phyloP scores from a whole-genome alignment of 2,888 invertebrate genomes.

The Acanthacorydalis orientalis region DNA sequence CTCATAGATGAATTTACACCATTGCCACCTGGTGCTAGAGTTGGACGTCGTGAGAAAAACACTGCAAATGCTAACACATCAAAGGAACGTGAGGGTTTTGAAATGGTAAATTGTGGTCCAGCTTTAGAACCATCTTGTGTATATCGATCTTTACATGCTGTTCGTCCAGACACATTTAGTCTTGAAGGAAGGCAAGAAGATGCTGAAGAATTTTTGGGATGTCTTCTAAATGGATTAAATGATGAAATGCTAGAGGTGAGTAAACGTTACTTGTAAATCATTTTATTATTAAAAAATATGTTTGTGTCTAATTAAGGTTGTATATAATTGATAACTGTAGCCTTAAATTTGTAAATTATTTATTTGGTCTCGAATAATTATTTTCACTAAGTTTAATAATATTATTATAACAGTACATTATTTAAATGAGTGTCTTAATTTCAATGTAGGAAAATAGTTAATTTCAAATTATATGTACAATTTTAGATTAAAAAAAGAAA shows the following conservation, averaged over 20 bases:
- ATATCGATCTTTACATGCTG: constrained; percentile 65
- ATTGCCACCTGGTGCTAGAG: constrained; percentile 36
- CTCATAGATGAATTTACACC: constrained; percentile 64
- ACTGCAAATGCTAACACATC: constrained; percentile 17
- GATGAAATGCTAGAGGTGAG: constrained; percentile 89
- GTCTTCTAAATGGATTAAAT: constrained; percentile 81
- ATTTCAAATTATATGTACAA: too few relatives aligned
- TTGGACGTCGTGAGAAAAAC: constrained; percentile 28
- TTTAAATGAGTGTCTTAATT: too few relatives aligned
- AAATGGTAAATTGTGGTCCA: constrained; percentile 44
- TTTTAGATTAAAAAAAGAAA: too few relatives aligned
- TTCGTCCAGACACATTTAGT: constrained; percentile 47
- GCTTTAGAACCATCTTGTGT: constrained; percentile 83
- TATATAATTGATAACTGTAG: too few relatives aligned
- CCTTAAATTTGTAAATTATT: too few relatives aligned
- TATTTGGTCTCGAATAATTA: too few relatives aligned
- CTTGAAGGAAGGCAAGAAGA: constrained; percentile 90
- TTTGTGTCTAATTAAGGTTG: too few relatives aligned
- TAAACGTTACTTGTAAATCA: constrained; percentile 1
- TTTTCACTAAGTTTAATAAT: too few relatives aligned
- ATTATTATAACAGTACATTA: too few relatives aligned
- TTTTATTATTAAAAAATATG: constrained; percentile 1
- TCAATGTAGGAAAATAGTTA: too few relatives aligned
- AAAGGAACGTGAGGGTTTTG: constrained; percentile 16
- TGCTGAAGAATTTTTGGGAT: constrained; percentile 91